Conservation (phyloP, 2,888 invertebrate species). For the Andrena marginata region DNA sequence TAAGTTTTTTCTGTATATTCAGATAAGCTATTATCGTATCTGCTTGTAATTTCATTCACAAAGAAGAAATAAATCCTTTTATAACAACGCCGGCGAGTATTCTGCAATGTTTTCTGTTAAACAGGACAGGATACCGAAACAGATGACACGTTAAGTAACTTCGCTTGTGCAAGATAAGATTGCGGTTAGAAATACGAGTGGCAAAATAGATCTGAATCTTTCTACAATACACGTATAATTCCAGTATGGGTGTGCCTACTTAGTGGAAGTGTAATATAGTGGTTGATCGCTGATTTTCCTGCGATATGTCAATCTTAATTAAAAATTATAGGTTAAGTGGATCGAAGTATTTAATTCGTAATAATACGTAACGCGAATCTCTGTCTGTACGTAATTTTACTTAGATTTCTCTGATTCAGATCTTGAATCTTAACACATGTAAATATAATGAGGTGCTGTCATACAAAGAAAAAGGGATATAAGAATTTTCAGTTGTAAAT, state of each 20-base stretch:
- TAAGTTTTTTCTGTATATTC: background rate
- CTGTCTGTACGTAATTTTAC: background rate
- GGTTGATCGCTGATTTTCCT: background rate
- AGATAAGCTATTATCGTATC: background rate
- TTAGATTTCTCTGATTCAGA: background rate
- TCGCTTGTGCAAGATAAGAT: background rate
- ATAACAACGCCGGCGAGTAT: background rate
- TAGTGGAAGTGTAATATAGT: background rate
- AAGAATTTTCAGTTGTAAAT: background rate
- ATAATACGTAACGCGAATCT: background rate
- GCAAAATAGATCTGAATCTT: background rate
- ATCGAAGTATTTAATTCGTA: constrained; percentile 1
- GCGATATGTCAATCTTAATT: background rate
- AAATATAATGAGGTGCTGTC: too few relatives aligned
- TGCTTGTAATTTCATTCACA: background rate
- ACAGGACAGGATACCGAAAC: background rate
- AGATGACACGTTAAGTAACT: background rate
- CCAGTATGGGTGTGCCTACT: background rate
- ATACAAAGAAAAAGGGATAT: background rate
- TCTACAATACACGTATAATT: background rate
- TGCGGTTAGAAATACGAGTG: constrained; percentile 9
- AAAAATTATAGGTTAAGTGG: constrained; percentile 27
- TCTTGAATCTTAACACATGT: background rate
- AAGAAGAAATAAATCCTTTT: background rate
- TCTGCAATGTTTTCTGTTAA: background rate